Conservation (phyloP, 1,140 invertebrate species). For the Diuraphis noxia region DNA sequence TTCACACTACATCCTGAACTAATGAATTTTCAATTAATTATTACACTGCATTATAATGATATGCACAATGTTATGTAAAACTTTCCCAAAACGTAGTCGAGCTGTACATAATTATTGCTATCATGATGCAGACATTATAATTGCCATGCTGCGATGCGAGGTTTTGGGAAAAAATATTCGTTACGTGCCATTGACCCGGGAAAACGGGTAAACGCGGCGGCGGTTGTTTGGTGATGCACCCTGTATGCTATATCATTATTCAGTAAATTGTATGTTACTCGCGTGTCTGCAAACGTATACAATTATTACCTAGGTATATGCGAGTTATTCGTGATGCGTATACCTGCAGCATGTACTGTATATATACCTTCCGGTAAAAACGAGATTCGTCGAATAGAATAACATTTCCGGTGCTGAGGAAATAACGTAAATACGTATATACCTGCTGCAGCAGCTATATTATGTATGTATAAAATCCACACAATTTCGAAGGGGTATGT, state of each 20-base stretch:
- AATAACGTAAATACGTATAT: not conserved
- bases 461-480: not conserved
- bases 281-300: not conserved
- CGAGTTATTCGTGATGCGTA: not conserved
- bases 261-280: not conserved
- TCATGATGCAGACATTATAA: not conserved
- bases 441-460: too few relatives aligned
- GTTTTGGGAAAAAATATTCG: not conserved
- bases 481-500: not conserved
- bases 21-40: not conserved
- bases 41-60: not conserved
- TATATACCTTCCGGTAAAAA: not conserved
- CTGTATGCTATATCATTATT: not conserved
- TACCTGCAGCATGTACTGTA: not conserved
- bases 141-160: not conserved
- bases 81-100: not conserved
- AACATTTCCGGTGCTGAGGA: not conserved
- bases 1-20: not conserved
- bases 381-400: not conserved
- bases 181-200: not conserved
- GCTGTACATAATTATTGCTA: not conserved
- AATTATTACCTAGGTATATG: not conserved
- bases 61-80: not conserved
- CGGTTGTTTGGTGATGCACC: not conserved
- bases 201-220: not conserved